Evolutionary conservation across 2,888 invertebrate species (phyloP).

Genomic region (Platerodrilus igneus): DNA sequence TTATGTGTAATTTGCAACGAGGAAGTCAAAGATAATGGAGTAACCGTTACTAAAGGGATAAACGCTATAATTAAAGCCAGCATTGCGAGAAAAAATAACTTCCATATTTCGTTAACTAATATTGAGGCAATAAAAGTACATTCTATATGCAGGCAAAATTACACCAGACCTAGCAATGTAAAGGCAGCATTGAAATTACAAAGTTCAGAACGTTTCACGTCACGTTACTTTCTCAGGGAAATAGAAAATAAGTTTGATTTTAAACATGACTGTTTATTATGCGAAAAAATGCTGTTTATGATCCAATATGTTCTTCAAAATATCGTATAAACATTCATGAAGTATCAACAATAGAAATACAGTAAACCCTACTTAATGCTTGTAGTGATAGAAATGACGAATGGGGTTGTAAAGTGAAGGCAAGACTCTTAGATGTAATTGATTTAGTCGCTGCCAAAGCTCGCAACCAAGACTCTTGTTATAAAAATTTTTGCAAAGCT

Average conservation of each 20-base stretch:
- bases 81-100: too few relatives aligned
- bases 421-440: neutral
- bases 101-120: too few relatives aligned
- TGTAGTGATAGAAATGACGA: neutral
- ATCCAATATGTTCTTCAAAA: neutral
- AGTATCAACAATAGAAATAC: neutral
- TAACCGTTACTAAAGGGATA: too few relatives aligned
- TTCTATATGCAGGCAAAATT: too few relatives aligned
- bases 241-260: slow-evolving; percentile 1
- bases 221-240: neutral
- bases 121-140: too few relatives aligned
- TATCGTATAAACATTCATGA: neutral
- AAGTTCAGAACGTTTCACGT: too few relatives aligned
- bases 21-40: too few relatives aligned
- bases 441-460: slow-evolving; percentile 1
- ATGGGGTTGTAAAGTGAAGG: slow-evolving; percentile 1
- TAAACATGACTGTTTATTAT: slow-evolving; percentile 4
- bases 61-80: too few relatives aligned
- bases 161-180: neutral
- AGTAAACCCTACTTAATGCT: slow-evolving; percentile 3
- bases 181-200: neutral
- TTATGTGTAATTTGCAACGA: too few relatives aligned
- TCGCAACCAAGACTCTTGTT: too few relatives aligned
- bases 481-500: too few relatives aligned
- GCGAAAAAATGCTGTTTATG: slow-evolving; percentile 1